Conservation (phyloP, 2,888 invertebrate species). For the Isotomurus palustris region DNA sequence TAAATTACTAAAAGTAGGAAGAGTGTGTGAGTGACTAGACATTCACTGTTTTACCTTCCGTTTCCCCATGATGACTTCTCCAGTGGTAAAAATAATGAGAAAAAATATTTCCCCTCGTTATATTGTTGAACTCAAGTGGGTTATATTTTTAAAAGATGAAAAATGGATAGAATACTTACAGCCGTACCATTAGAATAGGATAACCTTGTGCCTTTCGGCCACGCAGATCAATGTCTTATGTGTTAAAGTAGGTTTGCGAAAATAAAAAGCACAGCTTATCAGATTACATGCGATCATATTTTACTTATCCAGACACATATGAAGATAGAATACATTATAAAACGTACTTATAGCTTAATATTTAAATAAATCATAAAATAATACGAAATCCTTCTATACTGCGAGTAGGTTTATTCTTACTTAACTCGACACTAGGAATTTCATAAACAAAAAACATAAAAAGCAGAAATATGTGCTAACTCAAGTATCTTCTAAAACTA, state of each 20-base stretch:
- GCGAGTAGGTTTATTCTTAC: no score
- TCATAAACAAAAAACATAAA: no score
- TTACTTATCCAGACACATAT: neutral
- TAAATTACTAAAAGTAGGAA: no score
- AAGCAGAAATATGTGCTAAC: no score
- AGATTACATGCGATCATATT: slow-evolving; percentile 3
- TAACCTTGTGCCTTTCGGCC: slow-evolving; percentile 3
- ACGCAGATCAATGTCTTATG: slow-evolving; percentile 12
- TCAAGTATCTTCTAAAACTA: no score
- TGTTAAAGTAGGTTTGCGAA: slow-evolving; percentile 8
- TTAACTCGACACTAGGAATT: no score
- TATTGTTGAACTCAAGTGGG: slow-evolving; percentile 35
- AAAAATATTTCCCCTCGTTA: slow-evolving; percentile 46
- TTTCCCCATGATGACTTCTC: slow-evolving; percentile 46
- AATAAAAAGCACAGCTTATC: slow-evolving; percentile 11
- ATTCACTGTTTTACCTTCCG: slow-evolving; percentile 46
- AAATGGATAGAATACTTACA: slow-evolving; percentile 30
- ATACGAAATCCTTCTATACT: no score
- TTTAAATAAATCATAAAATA: no score
- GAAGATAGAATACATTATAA: neutral
- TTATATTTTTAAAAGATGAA: slow-evolving; percentile 33
- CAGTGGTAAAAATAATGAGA: slow-evolving; percentile 47
- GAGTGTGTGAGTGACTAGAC: slow-evolving; percentile 44
- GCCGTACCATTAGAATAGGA: slow-evolving; percentile 17
- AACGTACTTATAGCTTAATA: neutral